These are phyloP conservation scores for Temnothorax ravouxi DNA, from an alignment of 2,888 invertebrate species.

Conservation along the genomic window DNA sequence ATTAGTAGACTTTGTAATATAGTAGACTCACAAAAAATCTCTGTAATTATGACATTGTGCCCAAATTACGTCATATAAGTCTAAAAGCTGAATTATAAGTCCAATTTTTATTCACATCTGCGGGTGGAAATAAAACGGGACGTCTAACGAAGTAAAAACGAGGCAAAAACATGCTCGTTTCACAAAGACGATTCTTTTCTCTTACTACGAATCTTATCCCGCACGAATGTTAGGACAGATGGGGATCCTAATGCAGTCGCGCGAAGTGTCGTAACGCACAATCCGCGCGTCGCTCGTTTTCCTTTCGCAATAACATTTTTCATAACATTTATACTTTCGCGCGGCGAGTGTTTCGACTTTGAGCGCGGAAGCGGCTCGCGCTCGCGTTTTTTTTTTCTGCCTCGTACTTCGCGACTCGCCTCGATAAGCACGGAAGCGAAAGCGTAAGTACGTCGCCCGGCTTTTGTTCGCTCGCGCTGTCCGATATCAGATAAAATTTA, in stretches of 20 bases:
- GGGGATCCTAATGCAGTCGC: not conserved
- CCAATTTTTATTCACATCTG: too few species aligned
- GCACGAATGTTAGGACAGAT: conserved; percentile 7
- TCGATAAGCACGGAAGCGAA: conserved; percentile 29
- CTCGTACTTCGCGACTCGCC: not conserved
- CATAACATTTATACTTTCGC: conserved; percentile 20
- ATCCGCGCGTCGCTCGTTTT: not conserved
- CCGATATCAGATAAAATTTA: conserved; percentile 26
- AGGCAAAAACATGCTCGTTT: not conserved
- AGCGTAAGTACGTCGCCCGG: not conserved
- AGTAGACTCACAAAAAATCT: too few species aligned
- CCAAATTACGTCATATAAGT: too few species aligned
- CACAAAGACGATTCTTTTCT: too few species aligned
- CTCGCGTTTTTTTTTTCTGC: not conserved
- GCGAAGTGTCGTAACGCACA: not conserved
- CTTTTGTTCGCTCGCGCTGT: not conserved
- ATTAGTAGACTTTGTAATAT: too few species aligned
- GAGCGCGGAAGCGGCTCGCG: not conserved
- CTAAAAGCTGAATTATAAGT: too few species aligned
- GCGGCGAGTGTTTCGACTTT: not conserved
- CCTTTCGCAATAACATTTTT: conserved; percentile 4
- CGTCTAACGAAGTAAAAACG: not conserved
- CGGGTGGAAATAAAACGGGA: not conserved
- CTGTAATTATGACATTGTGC: too few species aligned
- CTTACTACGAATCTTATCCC: not conserved